Evolutionary conservation across 2,888 invertebrate genomes (phyloP), one percentile per base, ranked within the genome.

Genomic region (Lordiphosa andalusiaca): DNA sequence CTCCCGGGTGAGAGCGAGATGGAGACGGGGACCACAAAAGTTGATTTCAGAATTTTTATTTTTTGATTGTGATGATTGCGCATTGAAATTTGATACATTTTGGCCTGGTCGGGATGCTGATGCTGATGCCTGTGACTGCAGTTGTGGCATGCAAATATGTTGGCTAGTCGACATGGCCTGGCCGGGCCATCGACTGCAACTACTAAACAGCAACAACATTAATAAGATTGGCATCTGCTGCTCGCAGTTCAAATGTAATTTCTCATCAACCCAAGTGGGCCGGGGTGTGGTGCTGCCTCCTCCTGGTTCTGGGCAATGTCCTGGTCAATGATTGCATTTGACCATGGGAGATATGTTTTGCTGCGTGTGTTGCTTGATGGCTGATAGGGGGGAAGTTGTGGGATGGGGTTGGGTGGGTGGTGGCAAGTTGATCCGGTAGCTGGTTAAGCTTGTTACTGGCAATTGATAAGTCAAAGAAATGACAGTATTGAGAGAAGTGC

Each of bases 41-140:
- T 84, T 86, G 85, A 81, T 83, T 81, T 81, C 77, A 72, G 81
- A 80, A 78, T 75, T 84, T 78, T 81, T 82, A 83, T 84, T 82
- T 61, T 81, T 76, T 77, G 82, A 85, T 85, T 84, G 81, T 85
- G 86, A 85, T 85, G 86, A 86, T 86, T 87, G 86, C 86, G 84
- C 84, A 85, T 86, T 87, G 87, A 87, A 87, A 87, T 87, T 87
- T 87, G 87, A 87, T 87, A 87, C 87, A 86, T 87, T 87, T 86
- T 78, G 81, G 78, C 80, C 78, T 67, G 74, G 80, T 54, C 58
- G 53, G 69, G 53, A 48, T 44, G 70, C 44, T 37, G 53, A 48
- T 44, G 70, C 44, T 37, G 58, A 57, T 58, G 57, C 48, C 60
- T 50, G 16, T 33, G 16, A 23, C 19, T 40, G 39, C 75, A 70